Evolutionary conservation across 1,140 invertebrate genomes (phyloP), one percentile per base, ranked within the genome.

Genomic region (Anastrepha obliqua): DNA sequence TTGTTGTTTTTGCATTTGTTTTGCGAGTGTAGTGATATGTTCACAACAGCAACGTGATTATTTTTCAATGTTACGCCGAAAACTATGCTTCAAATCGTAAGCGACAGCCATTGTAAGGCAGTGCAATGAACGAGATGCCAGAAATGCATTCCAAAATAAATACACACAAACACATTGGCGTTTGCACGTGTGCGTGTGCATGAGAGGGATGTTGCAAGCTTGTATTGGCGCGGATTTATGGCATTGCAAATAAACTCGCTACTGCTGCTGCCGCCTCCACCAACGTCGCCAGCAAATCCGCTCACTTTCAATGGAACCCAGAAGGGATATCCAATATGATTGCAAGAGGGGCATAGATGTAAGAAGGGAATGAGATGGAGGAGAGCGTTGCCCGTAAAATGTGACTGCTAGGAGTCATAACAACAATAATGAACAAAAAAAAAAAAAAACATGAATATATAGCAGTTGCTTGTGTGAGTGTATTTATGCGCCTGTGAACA

Each of bases 1-100:
- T 47, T 74, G 39, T 78, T 78, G 74, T 13, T 58, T 51, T 81
- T 2, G 2, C 55, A 7, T 0, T 29, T 81, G 15, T 81, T 55
- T 81, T 58, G 6, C 7, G 17, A 55, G 13, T 58, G 4, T 17
- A 17, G 29, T 39, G 6, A 47, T 81, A 7, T 81, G 74, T 58
- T 8, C 47, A 81, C 47, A 81, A 55, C 47, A 15, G 17, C 74
- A 81, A 29, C 47, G 74, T 81, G 74, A 81, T 81, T 81, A 81
- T 81, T 81, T 81, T 81, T 81, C 74, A 55, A 51, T 81, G 74
- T 81, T 51, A 47, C 74, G 74, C 47, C 74, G 74, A 81, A 81
- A 81, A 81, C 47, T 81, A 81, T 81, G 74, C 74, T 81, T 81
- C 47, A 74, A 74, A 51, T 51, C 44, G 70, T 17, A 74, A 74